Percentiles rank a stretch among this genome's conserved stretches.
phyloP scores from a whole-genome alignment of 2,113 vertebrate genomes.

The Neodon shergylaensis region DNA sequence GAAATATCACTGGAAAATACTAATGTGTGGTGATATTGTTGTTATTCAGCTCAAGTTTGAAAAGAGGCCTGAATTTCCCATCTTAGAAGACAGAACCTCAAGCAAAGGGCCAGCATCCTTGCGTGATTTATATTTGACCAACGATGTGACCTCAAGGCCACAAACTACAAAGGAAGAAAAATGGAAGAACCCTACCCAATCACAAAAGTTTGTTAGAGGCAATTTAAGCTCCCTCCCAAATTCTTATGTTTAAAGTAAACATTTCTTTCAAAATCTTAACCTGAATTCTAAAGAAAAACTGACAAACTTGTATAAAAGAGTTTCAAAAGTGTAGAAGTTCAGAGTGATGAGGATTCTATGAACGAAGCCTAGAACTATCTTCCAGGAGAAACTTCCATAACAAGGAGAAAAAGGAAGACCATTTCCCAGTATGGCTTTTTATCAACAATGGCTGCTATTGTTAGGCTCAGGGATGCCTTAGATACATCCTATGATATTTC shows the following conservation, averaged over 20 bases:
- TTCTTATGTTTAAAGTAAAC: conserved; percentile 54
- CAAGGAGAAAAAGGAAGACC: neutral
- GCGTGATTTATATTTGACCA: neutral
- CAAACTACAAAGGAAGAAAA: neutral
- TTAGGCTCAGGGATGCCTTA: neutral
- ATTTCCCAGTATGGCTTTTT: neutral
- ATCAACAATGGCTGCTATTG: neutral
- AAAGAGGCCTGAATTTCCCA: neutral
- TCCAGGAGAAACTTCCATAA: neutral
- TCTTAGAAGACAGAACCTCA: neutral
- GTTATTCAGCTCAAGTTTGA: neutral
- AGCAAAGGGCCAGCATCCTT: neutral
- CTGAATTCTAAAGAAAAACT: conserved; percentile 1
- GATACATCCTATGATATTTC: neutral
- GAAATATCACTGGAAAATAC: conserved; percentile 34
- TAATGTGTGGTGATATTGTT: neutral
- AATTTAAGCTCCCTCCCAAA: conserved; percentile 4
- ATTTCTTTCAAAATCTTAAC: conserved; percentile 36
- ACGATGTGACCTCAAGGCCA: neutral
- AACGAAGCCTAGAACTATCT: neutral
- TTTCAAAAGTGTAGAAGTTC: neutral
- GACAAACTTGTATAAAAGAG: neutral
- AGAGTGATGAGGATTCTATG: neutral
- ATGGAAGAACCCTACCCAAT: neutral
- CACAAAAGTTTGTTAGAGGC: neutral